Conservation (phyloP, 2,113 vertebrate species). For the Clarias gariepinus region DNA sequence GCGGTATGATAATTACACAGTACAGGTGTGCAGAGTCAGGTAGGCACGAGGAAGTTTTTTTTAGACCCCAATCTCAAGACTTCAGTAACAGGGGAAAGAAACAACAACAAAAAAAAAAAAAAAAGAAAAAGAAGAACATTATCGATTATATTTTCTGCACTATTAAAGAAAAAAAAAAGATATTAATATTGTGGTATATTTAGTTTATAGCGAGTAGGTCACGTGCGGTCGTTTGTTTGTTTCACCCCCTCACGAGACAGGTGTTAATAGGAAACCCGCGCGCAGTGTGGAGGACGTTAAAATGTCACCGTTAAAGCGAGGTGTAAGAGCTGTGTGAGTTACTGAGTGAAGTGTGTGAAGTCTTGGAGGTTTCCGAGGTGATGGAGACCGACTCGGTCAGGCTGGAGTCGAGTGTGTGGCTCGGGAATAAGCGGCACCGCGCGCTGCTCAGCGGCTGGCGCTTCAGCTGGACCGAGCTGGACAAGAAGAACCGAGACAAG, state of each 20-base stretch:
- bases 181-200: neutral
- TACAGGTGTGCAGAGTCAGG: constrained; percentile 33
- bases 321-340: neutral
- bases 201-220: neutral
- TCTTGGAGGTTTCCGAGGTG: neutral
- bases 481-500: constrained; percentile 69
- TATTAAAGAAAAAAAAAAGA: neutral
- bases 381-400: constrained; percentile 64
- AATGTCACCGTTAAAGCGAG: neutral
- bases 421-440: constrained; percentile 68
- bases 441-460: constrained; percentile 71
- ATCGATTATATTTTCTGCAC: neutral
- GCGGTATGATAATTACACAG: constrained; percentile 28
- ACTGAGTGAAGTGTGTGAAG: too few species aligned
- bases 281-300: too few species aligned
- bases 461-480: constrained; percentile 74
- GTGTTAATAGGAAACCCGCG: neutral
- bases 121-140: too few species aligned
- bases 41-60: neutral
- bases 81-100: neutral
- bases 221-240: neutral
- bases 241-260: neutral
- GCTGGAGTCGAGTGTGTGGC: constrained; percentile 73
- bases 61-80: neutral
- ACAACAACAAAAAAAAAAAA: neutral